These are phyloP conservation scores for Propithecus deckenii DNA, from an alignment of 2,797 vertebrate genomes.

Conservation along the genomic window DNA sequence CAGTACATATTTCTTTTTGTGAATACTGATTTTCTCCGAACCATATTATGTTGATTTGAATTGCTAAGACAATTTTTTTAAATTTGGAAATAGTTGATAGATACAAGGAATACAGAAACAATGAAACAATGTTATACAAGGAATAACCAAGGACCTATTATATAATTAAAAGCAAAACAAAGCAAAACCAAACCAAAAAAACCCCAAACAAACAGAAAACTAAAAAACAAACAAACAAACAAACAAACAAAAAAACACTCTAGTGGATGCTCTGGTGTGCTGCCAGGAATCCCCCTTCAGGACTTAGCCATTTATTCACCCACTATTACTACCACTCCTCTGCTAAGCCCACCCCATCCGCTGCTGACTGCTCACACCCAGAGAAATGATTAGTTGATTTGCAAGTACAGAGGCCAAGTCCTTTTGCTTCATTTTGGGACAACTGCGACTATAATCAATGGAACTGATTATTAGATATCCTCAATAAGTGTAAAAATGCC, in stretches of 20 bases:
- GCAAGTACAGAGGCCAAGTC: background rate
- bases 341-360: too few species aligned
- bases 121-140: background rate
- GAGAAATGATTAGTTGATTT: background rate
- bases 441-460: background rate
- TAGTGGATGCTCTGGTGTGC: background rate
- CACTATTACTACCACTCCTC: background rate
- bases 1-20: background rate
- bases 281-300: background rate
- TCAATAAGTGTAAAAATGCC: background rate
- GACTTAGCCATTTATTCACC: background rate
- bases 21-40: background rate
- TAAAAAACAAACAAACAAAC: background rate
- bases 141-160: background rate
- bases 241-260: accelerated
- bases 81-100: background rate
- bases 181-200: background rate
- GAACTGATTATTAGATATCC: background rate
- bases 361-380: background rate
- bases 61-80: background rate
- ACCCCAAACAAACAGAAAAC: background rate
- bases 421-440: background rate
- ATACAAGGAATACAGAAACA: background rate
- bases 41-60: background rate
- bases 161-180: background rate